Evolutionary conservation across 2,113 vertebrate species (phyloP).

Genomic region (Cheilinus undulatus): DNA sequence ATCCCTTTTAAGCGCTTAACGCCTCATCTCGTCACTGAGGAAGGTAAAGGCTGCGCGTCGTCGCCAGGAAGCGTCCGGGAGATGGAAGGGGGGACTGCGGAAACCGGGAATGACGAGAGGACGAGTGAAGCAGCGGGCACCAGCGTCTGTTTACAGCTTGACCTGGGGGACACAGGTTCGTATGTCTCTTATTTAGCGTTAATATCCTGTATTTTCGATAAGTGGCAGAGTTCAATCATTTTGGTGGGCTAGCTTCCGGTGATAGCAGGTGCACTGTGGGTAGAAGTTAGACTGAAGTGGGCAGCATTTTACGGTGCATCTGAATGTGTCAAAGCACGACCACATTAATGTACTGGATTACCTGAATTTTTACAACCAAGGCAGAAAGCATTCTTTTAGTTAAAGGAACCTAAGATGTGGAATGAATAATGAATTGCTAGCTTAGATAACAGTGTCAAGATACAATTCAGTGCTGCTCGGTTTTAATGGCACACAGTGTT

Average conservation of each 20-base stretch:
- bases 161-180: conserved; percentile 68
- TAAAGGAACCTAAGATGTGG: conserved; percentile 18
- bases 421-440: conserved; percentile 61
- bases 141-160: conserved; percentile 60
- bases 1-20: background rate
- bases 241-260: background rate
- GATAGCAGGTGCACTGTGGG: background rate
- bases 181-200: conserved; percentile 13
- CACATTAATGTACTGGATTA: too few relatives aligned
- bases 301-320: background rate
- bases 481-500: conserved; percentile 19
- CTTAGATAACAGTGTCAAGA: conserved; percentile 54
- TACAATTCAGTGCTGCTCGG: conserved; percentile 22
- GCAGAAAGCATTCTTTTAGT: background rate
- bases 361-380: background rate
- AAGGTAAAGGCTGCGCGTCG: conserved; percentile 26
- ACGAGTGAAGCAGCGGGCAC: conserved; percentile 45
- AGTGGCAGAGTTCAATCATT: too few relatives aligned
- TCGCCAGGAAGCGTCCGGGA: conserved; percentile 37
- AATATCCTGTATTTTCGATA: background rate
- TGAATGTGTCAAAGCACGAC: background rate
- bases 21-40: conserved; percentile 19
- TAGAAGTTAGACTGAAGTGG: conserved; percentile 17
- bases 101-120: conserved; percentile 42
- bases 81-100: conserved; percentile 69